Base-by-base conservation (phyloP, 2,888 invertebrate genomes). In the Caenorhabditis sp. region DNA sequence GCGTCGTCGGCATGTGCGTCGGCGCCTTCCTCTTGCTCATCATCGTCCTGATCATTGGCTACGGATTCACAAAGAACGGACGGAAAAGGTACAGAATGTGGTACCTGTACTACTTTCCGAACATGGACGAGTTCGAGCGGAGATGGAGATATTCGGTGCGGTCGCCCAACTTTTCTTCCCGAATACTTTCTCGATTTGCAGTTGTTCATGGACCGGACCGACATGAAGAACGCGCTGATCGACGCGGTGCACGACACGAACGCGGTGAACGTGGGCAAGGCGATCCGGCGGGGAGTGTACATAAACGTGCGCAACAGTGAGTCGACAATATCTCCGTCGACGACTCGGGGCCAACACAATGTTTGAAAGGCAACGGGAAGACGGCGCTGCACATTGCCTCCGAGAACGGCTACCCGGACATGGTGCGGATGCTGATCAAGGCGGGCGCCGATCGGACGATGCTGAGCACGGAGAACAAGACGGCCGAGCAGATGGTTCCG, bases 341-440 rank as follows among this genome's bases (percentile, higher is more conserved):
- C 17, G 15, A 43, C 20, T 7, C 43, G 20, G 3, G 8, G 3
- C 3, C 7, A 37, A 37, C n/a, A n/a, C n/a, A n/a, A n/a, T 43
- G 9, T 13, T 24, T 9, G 11, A 8, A 11, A 43, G 43, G 11
- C 2, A 4, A 8, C 43, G 43, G 43, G 2, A 43, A 22, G 22
- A 43, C 43, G 8, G 22, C 43, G 2, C 43, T 43, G 8, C 43
- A 43, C 43, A 43, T 43, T 20, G 43, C 24, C 43, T 11, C 43
- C 8, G 24, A 22, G 4, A 20, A 24, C 3, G 43, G 43, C 1
- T 22, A 8, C 43, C 43, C 22, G 7, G 11, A 43, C 30, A 30
- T 68, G 11, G 48, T 48, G 11, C 66, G 56, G 32, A 58, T 68
- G 11, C 58, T 48, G 20, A 58, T 55, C 66, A 68, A 58, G 17